These are phyloP conservation scores for Penaeus chinensis DNA, from an alignment of 1,140 invertebrate genomes.

Conservation along the genomic window DNA sequence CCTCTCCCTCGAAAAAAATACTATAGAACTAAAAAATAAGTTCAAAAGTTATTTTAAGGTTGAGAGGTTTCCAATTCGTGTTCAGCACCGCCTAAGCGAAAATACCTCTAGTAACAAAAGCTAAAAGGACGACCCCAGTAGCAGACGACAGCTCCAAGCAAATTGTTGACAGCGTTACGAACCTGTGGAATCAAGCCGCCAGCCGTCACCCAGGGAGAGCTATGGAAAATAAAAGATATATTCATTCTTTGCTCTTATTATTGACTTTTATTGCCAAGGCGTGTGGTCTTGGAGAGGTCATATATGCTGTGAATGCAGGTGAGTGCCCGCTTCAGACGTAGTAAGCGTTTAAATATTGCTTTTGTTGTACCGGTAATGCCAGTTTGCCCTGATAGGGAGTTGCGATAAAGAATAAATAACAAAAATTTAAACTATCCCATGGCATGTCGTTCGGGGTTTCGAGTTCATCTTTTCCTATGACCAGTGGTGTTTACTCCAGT, in stretches of 20 bases:
- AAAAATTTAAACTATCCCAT: no score
- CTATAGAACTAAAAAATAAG: no score
- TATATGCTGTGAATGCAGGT: conserved; percentile 56
- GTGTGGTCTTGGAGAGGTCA: conserved; percentile 40
- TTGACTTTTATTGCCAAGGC: conserved; percentile 3
- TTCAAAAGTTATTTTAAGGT: no score
- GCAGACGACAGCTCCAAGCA: conserved; percentile 31
- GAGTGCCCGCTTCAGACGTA: background rate
- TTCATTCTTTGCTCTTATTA: conserved; percentile 17
- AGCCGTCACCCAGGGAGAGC: background rate
- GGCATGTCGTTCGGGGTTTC: no score
- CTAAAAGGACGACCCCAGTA: background rate
- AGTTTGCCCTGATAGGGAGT: no score
- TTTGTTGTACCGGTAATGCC: background rate
- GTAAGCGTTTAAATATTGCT: background rate
- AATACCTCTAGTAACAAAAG: no score
- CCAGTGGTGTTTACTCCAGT: no score
- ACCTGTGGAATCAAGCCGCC: conserved; percentile 45
- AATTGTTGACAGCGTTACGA: conserved; percentile 41
- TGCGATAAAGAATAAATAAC: no score
- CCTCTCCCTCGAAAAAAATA: no score
- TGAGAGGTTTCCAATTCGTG: no score
- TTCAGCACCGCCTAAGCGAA: no score
- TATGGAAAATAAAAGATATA: conserved; percentile 24
- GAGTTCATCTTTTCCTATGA: no score